These are phyloP conservation scores for Muscicapa adusta DNA, from an alignment of 2,113 vertebrate genomes.

Conservation along the genomic window DNA sequence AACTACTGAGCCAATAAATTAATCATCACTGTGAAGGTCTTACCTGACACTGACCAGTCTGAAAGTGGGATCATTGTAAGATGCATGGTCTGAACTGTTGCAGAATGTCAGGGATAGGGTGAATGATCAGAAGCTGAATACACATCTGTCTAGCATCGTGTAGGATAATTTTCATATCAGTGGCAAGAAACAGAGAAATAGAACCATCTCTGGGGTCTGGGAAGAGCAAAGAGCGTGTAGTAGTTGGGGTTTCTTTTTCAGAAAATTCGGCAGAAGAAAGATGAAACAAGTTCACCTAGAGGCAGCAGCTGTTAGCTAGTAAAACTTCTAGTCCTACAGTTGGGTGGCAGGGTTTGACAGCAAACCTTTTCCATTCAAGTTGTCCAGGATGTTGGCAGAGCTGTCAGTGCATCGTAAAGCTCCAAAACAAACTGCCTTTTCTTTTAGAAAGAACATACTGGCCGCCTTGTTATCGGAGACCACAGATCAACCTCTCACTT, in stretches of 20 bases:
- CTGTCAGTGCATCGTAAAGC: constrained; percentile 73
- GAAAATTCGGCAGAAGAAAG: neutral
- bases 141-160: neutral
- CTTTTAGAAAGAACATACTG: constrained; percentile 82
- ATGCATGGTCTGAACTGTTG: neutral
- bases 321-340: neutral
- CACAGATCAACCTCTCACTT: constrained; percentile 85
- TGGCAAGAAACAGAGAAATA: neutral
- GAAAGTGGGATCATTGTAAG: rapidly evolving
- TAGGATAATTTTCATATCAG: neutral
- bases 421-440: constrained; percentile 64
- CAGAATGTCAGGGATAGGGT: neutral
- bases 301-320: neutral
- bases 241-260: neutral
- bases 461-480: constrained; percentile 83
- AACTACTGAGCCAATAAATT: neutral
- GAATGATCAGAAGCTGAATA: neutral
- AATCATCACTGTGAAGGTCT: neutral
- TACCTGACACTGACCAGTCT: neutral
- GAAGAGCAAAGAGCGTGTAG: neutral
- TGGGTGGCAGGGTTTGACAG: neutral
- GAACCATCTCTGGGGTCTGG: neutral
- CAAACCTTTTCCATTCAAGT: neutral
- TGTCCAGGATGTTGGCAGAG: constrained; percentile 72
- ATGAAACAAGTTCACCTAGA: neutral